Evolutionary conservation across 1,140 invertebrate genomes (phyloP).

Genomic region (Leptinotarsa lineolata): DNA sequence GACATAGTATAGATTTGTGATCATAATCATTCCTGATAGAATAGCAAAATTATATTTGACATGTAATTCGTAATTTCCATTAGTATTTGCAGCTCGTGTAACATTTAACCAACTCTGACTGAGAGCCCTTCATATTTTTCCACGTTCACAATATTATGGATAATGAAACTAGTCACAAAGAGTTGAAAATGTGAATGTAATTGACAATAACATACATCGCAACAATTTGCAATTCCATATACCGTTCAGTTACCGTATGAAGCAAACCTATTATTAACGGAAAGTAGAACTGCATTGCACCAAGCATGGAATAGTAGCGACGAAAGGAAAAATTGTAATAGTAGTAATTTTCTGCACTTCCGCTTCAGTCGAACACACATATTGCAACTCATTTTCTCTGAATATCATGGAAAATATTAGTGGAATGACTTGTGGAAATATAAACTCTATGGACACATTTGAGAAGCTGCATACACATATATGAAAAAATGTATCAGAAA

Average conservation of each 20-base stretch:
- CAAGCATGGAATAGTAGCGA: not conserved
- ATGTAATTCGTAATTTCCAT: not conserved
- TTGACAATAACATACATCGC: conserved; percentile 1
- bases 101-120: not conserved
- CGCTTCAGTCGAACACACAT: not conserved
- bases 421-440: no score
- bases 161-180: conserved; percentile 1
- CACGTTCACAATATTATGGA: not conserved
- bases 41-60: not conserved
- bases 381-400: not conserved
- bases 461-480: no score
- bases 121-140: not conserved
- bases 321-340: conserved; percentile 1
- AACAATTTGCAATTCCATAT: not conserved
- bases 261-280: not conserved
- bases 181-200: conserved; percentile 6
- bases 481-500: no score
- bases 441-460: no score
- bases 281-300: conserved; percentile 8
- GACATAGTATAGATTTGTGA: no score
- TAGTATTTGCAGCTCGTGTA: not conserved
- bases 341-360: not conserved
- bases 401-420: not conserved
- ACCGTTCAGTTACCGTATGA: not conserved
- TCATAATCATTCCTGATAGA: no score